Conservation (phyloP, 2,888 invertebrate genomes). For the Fissipunctia ypsillon region DNA sequence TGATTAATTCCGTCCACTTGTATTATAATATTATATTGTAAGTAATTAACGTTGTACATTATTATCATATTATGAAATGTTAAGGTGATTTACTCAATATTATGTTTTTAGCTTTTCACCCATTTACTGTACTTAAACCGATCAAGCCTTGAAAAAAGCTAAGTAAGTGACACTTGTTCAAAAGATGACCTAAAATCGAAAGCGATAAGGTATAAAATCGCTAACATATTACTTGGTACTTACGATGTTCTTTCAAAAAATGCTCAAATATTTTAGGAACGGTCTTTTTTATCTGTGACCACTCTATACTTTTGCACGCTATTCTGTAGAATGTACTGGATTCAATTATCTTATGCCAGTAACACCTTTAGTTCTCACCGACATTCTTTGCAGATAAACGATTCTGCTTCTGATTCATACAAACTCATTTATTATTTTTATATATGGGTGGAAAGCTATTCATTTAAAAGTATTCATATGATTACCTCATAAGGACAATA, state of each 20-base stretch:
- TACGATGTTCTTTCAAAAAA: not conserved
- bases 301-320: not conserved
- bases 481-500: conserved; percentile 51
- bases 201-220: not conserved
- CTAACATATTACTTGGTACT: not conserved
- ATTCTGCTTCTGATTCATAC: not conserved
- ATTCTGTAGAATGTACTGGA: not conserved
- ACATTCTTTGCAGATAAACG: not conserved
- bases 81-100: conserved; percentile 24
- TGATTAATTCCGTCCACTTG: conserved; percentile 62
- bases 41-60: conserved; percentile 52
- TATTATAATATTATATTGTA: conserved; percentile 30
- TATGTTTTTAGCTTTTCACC: conserved; percentile 25
- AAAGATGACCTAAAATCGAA: not conserved
- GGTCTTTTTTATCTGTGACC: not conserved
- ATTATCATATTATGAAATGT: conserved; percentile 11
- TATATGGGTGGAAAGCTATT: conserved; percentile 10
- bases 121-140: not conserved
- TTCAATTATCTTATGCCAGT: not conserved
- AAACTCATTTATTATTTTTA: not conserved
- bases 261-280: not conserved
- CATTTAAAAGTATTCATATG: conserved; percentile 28
- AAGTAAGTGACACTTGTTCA: not conserved
- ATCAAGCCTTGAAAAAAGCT: no score
- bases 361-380: not conserved